Percentiles rank a stretch among this genome's conserved stretches.
Evolutionary conservation across 1,140 invertebrate species (phyloP).

Genomic region (Sycobia sp.): DNA sequence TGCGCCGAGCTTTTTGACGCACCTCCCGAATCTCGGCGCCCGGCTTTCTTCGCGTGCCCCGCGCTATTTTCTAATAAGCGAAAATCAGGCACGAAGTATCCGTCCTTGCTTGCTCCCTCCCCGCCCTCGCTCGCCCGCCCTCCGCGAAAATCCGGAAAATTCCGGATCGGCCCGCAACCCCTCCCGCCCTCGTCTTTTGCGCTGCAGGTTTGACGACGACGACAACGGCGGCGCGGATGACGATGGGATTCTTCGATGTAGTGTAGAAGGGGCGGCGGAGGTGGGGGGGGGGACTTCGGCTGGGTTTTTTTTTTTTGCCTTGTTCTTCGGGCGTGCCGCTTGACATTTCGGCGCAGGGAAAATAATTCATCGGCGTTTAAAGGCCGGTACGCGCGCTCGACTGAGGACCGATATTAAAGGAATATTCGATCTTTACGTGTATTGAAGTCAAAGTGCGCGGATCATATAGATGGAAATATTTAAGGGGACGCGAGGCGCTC

Average conservation of each 20-base stretch:
- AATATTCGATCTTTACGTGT: conserved; percentile 16
- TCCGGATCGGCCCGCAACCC: too few relatives aligned
- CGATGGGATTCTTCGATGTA: too few relatives aligned
- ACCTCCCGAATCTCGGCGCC: too few relatives aligned
- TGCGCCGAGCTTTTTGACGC: not conserved
- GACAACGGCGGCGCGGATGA: too few relatives aligned
- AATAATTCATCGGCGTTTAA: conserved; percentile 24
- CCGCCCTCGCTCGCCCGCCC: too few relatives aligned
- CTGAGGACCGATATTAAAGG: conserved; percentile 13
- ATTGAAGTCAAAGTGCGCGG: conserved; percentile 6
- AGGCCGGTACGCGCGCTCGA: not conserved
- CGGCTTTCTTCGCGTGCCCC: not conserved
- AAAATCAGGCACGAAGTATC: not conserved
- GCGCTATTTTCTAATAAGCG: conserved; percentile 29
- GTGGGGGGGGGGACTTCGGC: not conserved
- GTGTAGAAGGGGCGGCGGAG: not conserved
- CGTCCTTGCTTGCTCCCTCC: not conserved
- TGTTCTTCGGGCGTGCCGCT: not conserved
- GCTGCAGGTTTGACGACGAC: too few relatives aligned
- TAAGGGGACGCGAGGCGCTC: not conserved
- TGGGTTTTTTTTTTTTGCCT: not conserved
- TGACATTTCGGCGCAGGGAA: not conserved
- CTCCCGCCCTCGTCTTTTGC: too few relatives aligned
- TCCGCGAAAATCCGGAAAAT: conserved; percentile 22
- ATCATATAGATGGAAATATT: conserved; percentile 10